Base-by-base conservation (phyloP, 2,797 vertebrate genomes). In the Apogon talboti region DNA sequence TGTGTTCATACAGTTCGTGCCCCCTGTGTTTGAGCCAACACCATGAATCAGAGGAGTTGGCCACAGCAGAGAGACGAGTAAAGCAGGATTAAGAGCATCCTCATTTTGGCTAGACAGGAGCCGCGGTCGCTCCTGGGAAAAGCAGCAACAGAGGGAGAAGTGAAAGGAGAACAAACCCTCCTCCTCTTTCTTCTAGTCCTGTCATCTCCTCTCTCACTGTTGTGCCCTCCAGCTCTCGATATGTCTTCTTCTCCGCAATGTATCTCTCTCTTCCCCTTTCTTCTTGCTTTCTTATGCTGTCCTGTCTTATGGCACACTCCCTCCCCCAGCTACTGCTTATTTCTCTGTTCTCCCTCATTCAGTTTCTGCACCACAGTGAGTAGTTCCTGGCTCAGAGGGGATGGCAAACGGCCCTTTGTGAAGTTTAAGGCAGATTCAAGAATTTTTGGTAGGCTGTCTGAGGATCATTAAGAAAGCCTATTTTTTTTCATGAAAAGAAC, bases 31-130 rank as follows among this genome's bases (percentile, higher is more conserved):
- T 59, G 52, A 78, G 79, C 71, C 77, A 81, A 50, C 63, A 61
- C 48, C 15, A 65, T 82, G 79, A 86, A 79, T 76, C 73, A 78
- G 63, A 84, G 47, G 44, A 81, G 66, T 71, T 81, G 78, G 74
- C 71, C 72, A 66, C 66, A 76, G 76, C 73, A 28, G 24, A 77
- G 48, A 88, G 70, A 86, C 35, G 48, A 79, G 74, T 65, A 49
- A 74, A 79, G 71, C 78, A 69, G 71, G 83, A 91, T 92, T 88
- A 90, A 91, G 80, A 81, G 81, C 83, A 88, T 87, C 79, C 84
- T 85, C 61, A 42, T 79, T 85, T 68, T 82, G 83, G 82, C 79
- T 71, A 75, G 83, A 87, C 69, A 13, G 66, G 65, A 77, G 68
- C 76, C 59, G 71, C 55, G 59, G 75, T 70, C 74, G 74, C 82